Evolutionary conservation across 92 coral and sea anemone genomes (phyloP).

Genomic region (Paragorgia papillata): DNA sequence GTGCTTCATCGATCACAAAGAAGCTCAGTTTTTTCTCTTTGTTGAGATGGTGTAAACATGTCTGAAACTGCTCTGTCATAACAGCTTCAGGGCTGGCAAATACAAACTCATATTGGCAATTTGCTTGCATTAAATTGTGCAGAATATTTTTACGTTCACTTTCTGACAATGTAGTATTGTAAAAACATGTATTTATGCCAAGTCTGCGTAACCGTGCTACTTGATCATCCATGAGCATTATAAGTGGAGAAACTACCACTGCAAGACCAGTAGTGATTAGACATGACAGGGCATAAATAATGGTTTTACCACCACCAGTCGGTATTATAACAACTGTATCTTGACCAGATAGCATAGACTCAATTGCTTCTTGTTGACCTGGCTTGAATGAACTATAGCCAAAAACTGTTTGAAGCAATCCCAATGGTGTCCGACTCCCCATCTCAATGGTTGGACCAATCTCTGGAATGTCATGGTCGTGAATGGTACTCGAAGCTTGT

Average conservation of each 20-base stretch:
- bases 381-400: slow-evolving; percentile 37
- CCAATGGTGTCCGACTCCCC: not conserved
- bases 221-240: slow-evolving; percentile 44
- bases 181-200: slow-evolving; percentile 43
- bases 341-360: slow-evolving; percentile 18
- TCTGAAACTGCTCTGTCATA: slow-evolving; percentile 37
- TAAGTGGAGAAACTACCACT: slow-evolving; percentile 35
- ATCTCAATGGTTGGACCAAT: not conserved
- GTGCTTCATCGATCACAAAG: slow-evolving; percentile 33
- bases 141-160: slow-evolving; percentile 38
- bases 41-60: slow-evolving; percentile 6
- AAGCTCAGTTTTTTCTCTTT: not conserved
- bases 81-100: slow-evolving; percentile 50
- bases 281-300: slow-evolving; percentile 36
- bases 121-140: slow-evolving; percentile 27
- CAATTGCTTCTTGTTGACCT: slow-evolving; percentile 30
- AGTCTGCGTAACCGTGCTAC: slow-evolving; percentile 22
- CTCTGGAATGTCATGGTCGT: not conserved
- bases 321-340: slow-evolving; percentile 50
- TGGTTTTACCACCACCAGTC: slow-evolving; percentile 56
- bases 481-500: too few species aligned
- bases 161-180: slow-evolving; percentile 20
- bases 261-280: slow-evolving; percentile 34
- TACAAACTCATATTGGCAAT: slow-evolving; percentile 43
- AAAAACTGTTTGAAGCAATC: slow-evolving; percentile 2